phyloP scores from a whole-genome alignment of 2,797 vertebrate genomes.

The Tokudaia tokunoshimensis region DNA sequence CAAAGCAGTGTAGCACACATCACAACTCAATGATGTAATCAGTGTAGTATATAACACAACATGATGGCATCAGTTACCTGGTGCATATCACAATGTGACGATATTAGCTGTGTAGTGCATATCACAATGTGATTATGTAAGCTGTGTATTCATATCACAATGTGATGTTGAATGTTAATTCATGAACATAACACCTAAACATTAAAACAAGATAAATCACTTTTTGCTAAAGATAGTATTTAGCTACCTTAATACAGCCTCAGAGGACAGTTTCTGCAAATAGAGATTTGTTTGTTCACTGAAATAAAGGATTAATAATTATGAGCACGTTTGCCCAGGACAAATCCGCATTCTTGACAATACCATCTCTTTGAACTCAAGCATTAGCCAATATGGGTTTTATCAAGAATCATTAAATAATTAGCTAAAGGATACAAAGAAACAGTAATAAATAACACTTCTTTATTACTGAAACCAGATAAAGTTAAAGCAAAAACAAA shows the following conservation, averaged over 20 bases:
- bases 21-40: not conserved
- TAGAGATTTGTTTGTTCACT: not conserved
- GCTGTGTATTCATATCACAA: not conserved
- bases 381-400: slow-evolving; percentile 2
- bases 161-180: slow-evolving; percentile 13
- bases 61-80: not conserved
- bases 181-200: not conserved
- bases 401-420: slow-evolving; percentile 59
- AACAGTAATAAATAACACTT: not conserved
- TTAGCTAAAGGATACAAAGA: not conserved
- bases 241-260: not conserved
- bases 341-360: not conserved
- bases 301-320: slow-evolving; percentile 11
- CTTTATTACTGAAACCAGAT: slow-evolving; percentile 54
- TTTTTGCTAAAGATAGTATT: not conserved
- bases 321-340: not conserved
- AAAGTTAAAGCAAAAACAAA: slow-evolving; percentile 70
- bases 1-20: not conserved
- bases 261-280: not conserved
- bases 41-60: not conserved
- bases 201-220: slow-evolving; percentile 17
- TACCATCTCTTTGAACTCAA: not conserved
- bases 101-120: not conserved
- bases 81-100: not conserved
- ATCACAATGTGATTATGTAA: not conserved